These are phyloP conservation scores for Protophormia terraenovae DNA, from an alignment of 2,888 invertebrate genomes.

Conservation along the genomic window DNA sequence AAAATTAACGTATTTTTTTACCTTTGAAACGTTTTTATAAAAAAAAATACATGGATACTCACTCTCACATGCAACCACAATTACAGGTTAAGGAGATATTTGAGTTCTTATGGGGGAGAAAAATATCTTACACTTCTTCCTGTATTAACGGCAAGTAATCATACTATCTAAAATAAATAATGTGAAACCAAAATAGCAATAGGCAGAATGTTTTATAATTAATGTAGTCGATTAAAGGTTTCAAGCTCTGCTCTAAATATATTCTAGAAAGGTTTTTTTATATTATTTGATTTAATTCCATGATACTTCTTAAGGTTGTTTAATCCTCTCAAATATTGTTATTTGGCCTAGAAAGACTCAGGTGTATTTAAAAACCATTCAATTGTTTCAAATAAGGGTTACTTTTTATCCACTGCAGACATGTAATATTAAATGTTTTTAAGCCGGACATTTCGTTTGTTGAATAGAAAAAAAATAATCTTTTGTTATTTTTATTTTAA, in stretches of 20 bases:
- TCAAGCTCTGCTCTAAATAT: no score
- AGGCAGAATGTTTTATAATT: no score
- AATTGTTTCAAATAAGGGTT: background rate
- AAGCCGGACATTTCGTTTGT: conserved; percentile 42
- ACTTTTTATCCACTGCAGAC: background rate
- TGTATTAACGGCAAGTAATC: background rate
- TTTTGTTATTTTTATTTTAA: background rate
- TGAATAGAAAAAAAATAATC: background rate
- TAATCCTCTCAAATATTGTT: no score
- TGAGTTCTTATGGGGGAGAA: background rate
- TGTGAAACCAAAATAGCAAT: no score
- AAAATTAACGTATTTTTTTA: conserved; percentile 57
- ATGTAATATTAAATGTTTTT: conserved; percentile 8
- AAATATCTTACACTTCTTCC: background rate
- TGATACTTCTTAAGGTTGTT: no score
- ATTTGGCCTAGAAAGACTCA: background rate
- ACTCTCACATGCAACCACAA: background rate
- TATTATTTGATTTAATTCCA: no score
- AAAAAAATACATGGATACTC: background rate
- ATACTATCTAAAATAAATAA: background rate
- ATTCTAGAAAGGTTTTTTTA: no score
- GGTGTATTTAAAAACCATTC: background rate
- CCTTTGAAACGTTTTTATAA: conserved; percentile 10
- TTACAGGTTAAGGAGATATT: background rate
- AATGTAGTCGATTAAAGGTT: no score